Evolutionary conservation across 1,140 invertebrate species (phyloP), one percentile per base, ranked within the genome.

Genomic region (Drosophila littoralis): DNA sequence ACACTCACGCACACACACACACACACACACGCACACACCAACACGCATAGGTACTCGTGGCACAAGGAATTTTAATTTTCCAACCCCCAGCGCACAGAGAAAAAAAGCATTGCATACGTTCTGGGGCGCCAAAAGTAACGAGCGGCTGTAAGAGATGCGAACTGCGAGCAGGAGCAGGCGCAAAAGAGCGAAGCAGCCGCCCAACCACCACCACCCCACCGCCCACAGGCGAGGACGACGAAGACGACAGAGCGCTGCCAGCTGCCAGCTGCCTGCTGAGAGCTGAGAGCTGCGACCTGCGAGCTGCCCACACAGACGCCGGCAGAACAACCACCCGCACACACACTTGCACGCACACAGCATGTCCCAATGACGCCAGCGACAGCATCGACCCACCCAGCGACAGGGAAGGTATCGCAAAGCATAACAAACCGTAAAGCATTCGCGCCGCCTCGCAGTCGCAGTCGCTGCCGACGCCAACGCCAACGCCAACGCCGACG

Each of bases 361-460:
- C 69, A 6, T 28, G 46, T 50, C 7, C 22, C 22, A 55, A 6
- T 22, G 28, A 28, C 59, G 43, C 35, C 17, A 35, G 54, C 46
- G 15, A 48, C 48, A 10, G 15, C 54, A 55, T 15, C 63, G 61
- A 58, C 50, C 43, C 36, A 52, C 63, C 67, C 59, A 68, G 33
- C 42, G 36, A 40, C 63, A 36, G 60, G 51, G 75, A 40, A 59
- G 64, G 77, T 46, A 81, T 43, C 51, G 72, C 66, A 84, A 91
- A 86, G 76, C 90, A 91, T 68, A 91, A 91, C 90, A 91, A 91
- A 91, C 90, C 90, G 90, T 91, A 90, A 91, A 91, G 79, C 85
- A 91, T 91, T 72, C 60, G 60, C 76, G 52, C 35, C 54, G 64
- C 65, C 54, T 54, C 68, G 58, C 38, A 9, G 54, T 15, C 48